Conservation (phyloP, 2,113 vertebrate genomes). For the Cichladusa arquata region DNA sequence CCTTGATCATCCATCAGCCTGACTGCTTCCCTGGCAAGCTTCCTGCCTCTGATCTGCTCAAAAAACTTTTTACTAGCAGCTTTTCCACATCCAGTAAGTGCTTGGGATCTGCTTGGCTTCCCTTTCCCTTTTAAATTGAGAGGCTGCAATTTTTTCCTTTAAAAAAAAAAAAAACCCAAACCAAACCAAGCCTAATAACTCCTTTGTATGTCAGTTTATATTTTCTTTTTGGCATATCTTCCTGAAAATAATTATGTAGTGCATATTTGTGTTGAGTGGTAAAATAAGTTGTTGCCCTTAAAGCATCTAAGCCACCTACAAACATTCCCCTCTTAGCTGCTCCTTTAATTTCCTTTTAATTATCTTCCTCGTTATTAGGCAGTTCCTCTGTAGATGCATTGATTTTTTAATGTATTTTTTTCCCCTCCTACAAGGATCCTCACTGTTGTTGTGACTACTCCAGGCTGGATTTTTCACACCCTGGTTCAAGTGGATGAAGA, state of each 20-base stretch:
- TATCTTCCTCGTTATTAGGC: background rate
- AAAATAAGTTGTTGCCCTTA: slow-evolving; percentile 15
- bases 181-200: background rate
- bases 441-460: background rate
- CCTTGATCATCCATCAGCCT: slow-evolving; percentile 28
- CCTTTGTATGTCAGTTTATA: background rate
- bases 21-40: slow-evolving; percentile 20
- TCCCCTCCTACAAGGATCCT: background rate
- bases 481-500: background rate
- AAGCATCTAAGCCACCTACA: background rate
- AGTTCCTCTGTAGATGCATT: background rate
- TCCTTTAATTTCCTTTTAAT: slow-evolving; percentile 54
- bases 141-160: background rate
- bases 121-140: background rate
- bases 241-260: background rate
- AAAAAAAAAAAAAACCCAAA: background rate
- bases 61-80: background rate
- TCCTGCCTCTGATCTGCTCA: slow-evolving; percentile 15
- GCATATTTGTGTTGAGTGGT: background rate
- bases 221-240: background rate
- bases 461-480: background rate
- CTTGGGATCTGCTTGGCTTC: background rate
- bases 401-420: background rate
- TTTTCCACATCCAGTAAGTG: background rate
- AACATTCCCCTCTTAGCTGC: background rate